Evolutionary conservation across 2,888 invertebrate species (phyloP), one percentile per base, ranked within the genome.

Genomic region (Epinotia demarniana): DNA sequence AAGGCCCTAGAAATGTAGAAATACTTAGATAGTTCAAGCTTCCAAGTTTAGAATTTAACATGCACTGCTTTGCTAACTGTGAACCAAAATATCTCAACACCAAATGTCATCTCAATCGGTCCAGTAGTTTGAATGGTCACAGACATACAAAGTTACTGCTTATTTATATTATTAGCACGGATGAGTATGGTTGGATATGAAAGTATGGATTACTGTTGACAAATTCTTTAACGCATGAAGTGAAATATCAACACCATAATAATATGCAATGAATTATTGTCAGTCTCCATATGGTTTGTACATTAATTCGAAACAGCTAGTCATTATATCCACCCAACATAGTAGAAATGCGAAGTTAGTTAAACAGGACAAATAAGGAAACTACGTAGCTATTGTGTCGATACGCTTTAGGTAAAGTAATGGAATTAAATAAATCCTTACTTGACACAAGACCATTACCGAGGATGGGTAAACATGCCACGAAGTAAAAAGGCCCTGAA

Each of bases 401-500:
- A 67, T 67, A 77, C 79, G 73, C 61, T 80, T 75, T 79, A 79
- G 78, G 79, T 18, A 73, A 79, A 79, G 72, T 73, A 74, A 78
- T 77, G 83, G 77, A 60, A 77, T 81, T 77, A 72, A 78, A 79
- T 80, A 78, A 81, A 70, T 33, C 80, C 79, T 81, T 82, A 81
- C 79, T 73, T 73, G 78, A 33, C 58, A 49, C 62, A 46, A 9
- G 39, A 9, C 39, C 8, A 9, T 8, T 39, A 39, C 39, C 0
- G 39, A 39, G 8, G 39, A 39, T 39, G 39, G 39, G 39, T 39
- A 39, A 39, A 9, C 39, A 39, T 39, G 8, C 39, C 39, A 39
- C 39, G 39, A 39, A 9, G 39, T 39, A 39, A 9, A 39, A 39
- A 39, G 39, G 39, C 39, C 39, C 39, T 9, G 39, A 39, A 39